Conservation (phyloP, 2,113 vertebrate genomes). For the Ploceus nigricollis region DNA sequence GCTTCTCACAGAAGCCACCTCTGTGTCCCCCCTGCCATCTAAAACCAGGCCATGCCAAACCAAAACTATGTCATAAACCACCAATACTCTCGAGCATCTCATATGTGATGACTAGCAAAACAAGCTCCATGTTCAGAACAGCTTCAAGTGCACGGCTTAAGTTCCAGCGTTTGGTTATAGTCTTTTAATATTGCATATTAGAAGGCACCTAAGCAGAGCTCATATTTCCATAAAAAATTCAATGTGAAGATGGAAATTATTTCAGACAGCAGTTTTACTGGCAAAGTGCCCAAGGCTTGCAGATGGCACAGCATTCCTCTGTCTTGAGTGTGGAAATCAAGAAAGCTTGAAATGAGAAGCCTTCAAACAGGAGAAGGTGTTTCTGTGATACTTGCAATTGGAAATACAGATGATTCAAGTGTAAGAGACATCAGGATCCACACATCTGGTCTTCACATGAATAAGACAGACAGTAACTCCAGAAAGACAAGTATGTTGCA, state of each 20-base stretch:
- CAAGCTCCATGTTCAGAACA: not conserved
- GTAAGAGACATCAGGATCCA: not conserved
- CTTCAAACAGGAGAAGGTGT: not conserved
- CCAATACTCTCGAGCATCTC: not conserved
- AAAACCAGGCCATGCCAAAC: fast-evolving
- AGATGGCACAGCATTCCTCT: not conserved
- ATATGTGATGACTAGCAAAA: not conserved
- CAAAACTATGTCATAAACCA: not conserved
- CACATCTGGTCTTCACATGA: conserved; percentile 11
- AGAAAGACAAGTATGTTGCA: not conserved
- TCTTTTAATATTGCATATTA: not conserved
- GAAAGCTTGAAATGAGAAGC: conserved; percentile 16
- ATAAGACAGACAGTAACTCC: not conserved
- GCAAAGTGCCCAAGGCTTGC: not conserved
- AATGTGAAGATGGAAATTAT: not conserved
- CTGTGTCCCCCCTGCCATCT: not conserved
- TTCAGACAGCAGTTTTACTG: not conserved
- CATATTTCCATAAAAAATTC: not conserved
- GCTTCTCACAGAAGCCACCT: not conserved
- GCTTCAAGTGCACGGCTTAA: not conserved
- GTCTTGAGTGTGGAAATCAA: not conserved
- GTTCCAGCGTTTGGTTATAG: not conserved
- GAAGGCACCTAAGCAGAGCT: not conserved
- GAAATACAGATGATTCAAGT: conserved; percentile 10
- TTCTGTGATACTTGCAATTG: conserved; percentile 6